A percentile compares a stretch with the other conserved stretches of the same genome.
phyloP scores from a whole-genome alignment of 2,888 invertebrate genomes.

The Rapana venosa region DNA sequence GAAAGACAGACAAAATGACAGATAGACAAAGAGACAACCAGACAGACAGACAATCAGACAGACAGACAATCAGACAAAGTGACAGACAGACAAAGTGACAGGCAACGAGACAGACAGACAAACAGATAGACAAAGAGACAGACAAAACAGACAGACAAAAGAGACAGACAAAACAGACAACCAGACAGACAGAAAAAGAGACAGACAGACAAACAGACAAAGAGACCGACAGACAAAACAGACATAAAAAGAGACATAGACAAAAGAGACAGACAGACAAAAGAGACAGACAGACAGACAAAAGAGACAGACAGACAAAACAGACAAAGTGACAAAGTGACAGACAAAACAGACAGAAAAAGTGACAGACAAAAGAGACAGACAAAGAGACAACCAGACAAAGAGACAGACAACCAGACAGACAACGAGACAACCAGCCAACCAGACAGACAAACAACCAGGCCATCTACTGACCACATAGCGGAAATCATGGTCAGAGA shows the following conservation, averaged over 20 bases:
- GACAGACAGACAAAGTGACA: background rate
- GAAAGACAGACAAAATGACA: no score
- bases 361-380: background rate
- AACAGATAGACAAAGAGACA: background rate
- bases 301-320: background rate
- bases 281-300: background rate
- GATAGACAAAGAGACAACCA: background rate
- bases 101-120: background rate
- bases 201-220: background rate
- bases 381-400: background rate
- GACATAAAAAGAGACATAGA: no score
- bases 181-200: background rate
- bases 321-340: background rate
- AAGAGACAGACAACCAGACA: background rate
- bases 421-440: background rate
- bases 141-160: background rate
- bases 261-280: background rate
- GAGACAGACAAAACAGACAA: background rate
- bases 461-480: constrained; percentile 70
- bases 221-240: no score
- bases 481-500: constrained; percentile 65
- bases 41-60: background rate
- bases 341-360: background rate
- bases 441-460: background rate
- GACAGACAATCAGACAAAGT: no score